These are phyloP conservation scores for Caranx ignobilis DNA, from an alignment of 2,113 vertebrate species.

Conservation along the genomic window DNA sequence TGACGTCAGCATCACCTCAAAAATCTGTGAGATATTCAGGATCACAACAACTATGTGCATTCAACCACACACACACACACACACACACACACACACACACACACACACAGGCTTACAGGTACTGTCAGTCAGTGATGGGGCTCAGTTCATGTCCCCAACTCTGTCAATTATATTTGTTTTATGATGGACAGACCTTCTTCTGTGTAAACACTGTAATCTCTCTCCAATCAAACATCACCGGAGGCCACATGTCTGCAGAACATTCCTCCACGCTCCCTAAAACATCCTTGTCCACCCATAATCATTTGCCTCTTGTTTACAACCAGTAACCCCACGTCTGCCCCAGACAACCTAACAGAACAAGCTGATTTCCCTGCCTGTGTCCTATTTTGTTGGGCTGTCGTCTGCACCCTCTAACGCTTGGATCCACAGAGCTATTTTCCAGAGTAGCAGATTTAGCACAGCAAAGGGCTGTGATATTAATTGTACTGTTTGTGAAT, in stretches of 20 bases:
- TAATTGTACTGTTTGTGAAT: slow-evolving; percentile 39
- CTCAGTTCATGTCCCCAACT: slow-evolving; percentile 19
- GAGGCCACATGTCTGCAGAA: background rate
- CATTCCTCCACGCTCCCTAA: slow-evolving; percentile 16
- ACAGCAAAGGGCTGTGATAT: background rate
- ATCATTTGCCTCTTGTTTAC: slow-evolving; percentile 31
- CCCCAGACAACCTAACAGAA: background rate
- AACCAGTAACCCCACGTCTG: background rate
- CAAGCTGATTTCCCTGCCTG: background rate
- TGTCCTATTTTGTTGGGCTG: background rate
- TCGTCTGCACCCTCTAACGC: slow-evolving; percentile 5
- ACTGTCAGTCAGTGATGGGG: background rate
- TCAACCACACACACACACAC: slow-evolving; percentile 9
- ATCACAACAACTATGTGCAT: background rate
- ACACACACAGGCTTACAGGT: background rate
- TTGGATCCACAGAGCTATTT: slow-evolving; percentile 1
- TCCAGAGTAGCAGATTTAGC: slow-evolving; percentile 1
- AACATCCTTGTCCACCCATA: background rate
- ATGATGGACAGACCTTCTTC: slow-evolving; percentile 43
- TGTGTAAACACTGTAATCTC: slow-evolving; percentile 54
- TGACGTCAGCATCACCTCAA: background rate
- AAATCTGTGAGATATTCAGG: background rate
- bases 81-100: background rate
- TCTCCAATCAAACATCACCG: slow-evolving; percentile 52
- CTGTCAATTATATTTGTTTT: slow-evolving; percentile 44